A percentile compares a stretch with the other conserved stretches of the same genome.
Conservation (phyloP, 2,888 invertebrate genomes). For the Axea sp. region DNA sequence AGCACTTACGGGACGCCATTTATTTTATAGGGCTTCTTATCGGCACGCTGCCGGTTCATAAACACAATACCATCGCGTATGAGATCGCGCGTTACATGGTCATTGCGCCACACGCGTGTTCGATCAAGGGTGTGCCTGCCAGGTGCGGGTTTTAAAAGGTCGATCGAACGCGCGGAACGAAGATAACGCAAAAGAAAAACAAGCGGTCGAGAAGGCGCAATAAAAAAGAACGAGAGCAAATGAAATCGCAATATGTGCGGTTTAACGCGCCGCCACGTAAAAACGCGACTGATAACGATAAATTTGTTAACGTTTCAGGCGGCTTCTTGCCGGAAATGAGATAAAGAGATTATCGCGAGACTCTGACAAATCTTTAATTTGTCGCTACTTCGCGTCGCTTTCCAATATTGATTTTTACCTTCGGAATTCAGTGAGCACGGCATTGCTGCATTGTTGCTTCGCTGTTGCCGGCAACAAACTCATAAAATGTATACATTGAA, state of each 20-base stretch:
- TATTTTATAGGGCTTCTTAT: constrained; percentile 71
- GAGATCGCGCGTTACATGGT: constrained; percentile 60
- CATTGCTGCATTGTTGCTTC: no score
- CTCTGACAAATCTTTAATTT: no score
- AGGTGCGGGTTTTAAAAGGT: constrained; percentile 45
- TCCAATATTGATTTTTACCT: no score
- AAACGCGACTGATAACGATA: constrained; percentile 17
- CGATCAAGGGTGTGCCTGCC: constrained; percentile 55
- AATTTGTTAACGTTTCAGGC: constrained; percentile 8
- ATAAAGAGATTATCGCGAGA: no score
- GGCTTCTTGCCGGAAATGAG: no score
- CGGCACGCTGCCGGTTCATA: constrained; percentile 68
- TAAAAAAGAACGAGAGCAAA: constrained; percentile 4
- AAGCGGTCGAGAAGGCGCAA: neutral
- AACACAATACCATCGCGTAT: constrained; percentile 68
- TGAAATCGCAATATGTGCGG: constrained; percentile 25
- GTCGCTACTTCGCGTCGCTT: no score
- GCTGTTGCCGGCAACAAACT: no score
- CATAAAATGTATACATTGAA: no score
- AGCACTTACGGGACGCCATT: constrained; percentile 64
- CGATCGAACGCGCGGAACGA: constrained; percentile 30
- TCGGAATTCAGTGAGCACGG: no score
- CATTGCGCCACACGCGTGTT: constrained; percentile 55
- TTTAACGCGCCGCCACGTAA: constrained; percentile 13
- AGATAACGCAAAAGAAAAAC: constrained; percentile 11